These are phyloP conservation scores for Galeopterus variegatus DNA, from an alignment of 2,113 vertebrate genomes.

Conservation along the genomic window DNA sequence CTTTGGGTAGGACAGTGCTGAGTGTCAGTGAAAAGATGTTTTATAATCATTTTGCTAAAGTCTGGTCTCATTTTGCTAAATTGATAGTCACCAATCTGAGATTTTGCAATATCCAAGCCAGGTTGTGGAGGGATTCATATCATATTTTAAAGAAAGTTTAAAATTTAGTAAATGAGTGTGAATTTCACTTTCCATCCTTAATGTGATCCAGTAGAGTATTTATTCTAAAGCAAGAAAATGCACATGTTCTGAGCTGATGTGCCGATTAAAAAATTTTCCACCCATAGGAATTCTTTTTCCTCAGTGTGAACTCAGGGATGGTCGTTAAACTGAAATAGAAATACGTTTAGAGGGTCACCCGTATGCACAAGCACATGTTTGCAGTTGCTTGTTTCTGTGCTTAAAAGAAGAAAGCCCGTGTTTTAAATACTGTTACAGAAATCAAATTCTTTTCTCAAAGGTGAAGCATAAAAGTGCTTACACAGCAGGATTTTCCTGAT, in stretches of 20 bases:
- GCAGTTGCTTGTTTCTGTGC: conserved; percentile 37
- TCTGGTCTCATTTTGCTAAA: background rate
- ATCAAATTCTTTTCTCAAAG: conserved; percentile 74
- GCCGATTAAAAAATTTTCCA: conserved; percentile 59
- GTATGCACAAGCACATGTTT: conserved; percentile 67
- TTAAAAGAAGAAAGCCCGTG: conserved; percentile 32
- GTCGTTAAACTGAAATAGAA: conserved; percentile 23
- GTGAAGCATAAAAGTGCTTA: conserved; percentile 79
- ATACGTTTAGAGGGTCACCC: conserved; percentile 39
- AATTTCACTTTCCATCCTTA: conserved; percentile 68
- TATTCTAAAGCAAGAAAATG: conserved; percentile 63
- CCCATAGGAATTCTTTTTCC: conserved; percentile 25
- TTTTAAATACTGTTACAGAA: conserved; percentile 57
- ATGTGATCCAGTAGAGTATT: conserved; percentile 42
- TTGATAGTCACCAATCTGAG: conserved; percentile 17
- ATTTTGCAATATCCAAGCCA: conserved; percentile 41
- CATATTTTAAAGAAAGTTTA: conserved; percentile 63
- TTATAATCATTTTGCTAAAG: conserved; percentile 41
- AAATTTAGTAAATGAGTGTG: conserved; percentile 66
- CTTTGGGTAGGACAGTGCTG: background rate
- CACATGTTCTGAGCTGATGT: conserved; percentile 63
- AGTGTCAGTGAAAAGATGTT: conserved; percentile 32
- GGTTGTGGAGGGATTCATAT: background rate
- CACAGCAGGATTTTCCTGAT: conserved; percentile 87
- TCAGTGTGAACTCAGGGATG: background rate